phyloP scores from a whole-genome alignment of 2,797 vertebrate species.

The Erpetoichthys calabaricus region DNA sequence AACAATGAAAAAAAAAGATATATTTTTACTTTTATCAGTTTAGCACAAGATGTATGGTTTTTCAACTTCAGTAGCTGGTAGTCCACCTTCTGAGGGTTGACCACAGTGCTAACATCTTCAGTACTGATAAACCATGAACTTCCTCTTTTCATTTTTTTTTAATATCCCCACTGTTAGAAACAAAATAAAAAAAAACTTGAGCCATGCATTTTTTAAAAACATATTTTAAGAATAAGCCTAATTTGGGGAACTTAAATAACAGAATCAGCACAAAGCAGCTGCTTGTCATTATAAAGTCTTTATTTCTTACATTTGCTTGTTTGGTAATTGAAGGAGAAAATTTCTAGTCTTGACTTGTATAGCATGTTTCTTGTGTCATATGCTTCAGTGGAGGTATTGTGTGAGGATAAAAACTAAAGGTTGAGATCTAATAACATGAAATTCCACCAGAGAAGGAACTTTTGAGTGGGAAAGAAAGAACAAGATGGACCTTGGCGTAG shows the following conservation, averaged over 20 bases:
- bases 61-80: too few species aligned
- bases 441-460: constrained; percentile 65
- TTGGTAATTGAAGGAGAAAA: constrained; percentile 62
- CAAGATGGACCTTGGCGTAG: constrained; percentile 46
- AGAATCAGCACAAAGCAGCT: not conserved
- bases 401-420: constrained; percentile 62
- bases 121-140: too few species aligned
- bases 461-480: constrained; percentile 52
- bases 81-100: too few species aligned
- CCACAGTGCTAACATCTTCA: too few species aligned
- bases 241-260: not conserved
- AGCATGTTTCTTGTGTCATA: constrained; percentile 63
- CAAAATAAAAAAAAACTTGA: not conserved
- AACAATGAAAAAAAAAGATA: too few species aligned
- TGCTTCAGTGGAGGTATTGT: constrained; percentile 66
- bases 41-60: too few species aligned
- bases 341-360: constrained; percentile 64
- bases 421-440: constrained; percentile 66
- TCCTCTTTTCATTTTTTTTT: too few species aligned
- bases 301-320: too few species aligned
- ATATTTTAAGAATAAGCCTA: not conserved
- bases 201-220: not conserved
- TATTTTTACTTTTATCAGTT: too few species aligned
- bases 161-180: too few species aligned
- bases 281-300: not conserved